Evolutionary conservation across 2,797 vertebrate genomes (phyloP).

Genomic region (Moxostoma hubbsi): DNA sequence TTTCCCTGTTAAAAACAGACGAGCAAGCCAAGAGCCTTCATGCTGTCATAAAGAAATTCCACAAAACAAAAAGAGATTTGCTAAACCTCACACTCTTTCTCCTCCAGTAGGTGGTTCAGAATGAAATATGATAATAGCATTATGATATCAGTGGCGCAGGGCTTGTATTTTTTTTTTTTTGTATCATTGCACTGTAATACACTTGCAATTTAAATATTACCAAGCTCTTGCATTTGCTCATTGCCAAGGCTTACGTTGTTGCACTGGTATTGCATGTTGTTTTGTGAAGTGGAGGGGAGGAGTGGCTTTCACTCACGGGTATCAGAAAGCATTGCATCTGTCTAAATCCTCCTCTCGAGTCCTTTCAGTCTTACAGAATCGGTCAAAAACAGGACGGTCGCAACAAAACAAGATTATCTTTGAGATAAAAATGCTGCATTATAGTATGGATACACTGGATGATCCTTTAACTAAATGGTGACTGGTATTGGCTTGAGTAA

Average conservation of each 20-base stretch:
- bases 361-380: not conserved
- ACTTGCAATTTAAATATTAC: constrained; percentile 37
- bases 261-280: constrained; percentile 54
- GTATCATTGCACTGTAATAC: not conserved
- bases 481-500: constrained; percentile 18
- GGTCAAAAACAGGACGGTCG: not conserved
- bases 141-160: not conserved
- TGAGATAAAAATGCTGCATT: not conserved
- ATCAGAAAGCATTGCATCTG: constrained; percentile 16
- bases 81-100: not conserved
- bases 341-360: constrained; percentile 2
- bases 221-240: constrained; percentile 47
- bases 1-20: not conserved
- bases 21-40: constrained; percentile 2
- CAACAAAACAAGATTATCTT: not conserved
- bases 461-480: not conserved
- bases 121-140: constrained; percentile 24
- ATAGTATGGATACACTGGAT: not conserved
- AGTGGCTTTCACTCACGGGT: not conserved
- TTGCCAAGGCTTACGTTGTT: constrained; percentile 33
- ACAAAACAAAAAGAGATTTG: constrained; percentile 11
- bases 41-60: constrained; percentile 9
- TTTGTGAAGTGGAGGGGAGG: not conserved
- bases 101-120: not conserved
- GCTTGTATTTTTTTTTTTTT: constrained; percentile 35